Percentiles rank a stretch among this genome's conserved stretches.
phyloP scores from a whole-genome alignment of 1,140 invertebrate species.

The Drosophila asahinai region DNA sequence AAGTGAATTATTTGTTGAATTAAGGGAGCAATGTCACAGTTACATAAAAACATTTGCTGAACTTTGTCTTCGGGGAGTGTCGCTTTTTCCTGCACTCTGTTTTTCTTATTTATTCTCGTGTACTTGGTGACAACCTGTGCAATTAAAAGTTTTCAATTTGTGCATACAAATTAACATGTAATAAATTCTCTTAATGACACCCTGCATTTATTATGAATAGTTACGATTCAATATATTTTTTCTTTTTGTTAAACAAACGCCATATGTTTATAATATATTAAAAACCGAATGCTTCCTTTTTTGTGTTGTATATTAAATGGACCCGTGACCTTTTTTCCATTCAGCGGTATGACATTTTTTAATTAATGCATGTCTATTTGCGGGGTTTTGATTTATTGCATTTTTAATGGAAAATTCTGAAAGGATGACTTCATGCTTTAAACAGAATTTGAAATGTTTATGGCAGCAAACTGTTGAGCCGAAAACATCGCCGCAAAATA shows the following conservation, averaged over 20 bases:
- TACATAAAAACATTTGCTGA: conserved; percentile 28
- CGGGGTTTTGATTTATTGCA: conserved; percentile 21
- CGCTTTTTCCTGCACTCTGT: conserved; percentile 7
- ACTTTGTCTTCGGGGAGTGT: conserved; percentile 23
- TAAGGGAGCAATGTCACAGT: conserved; percentile 18
- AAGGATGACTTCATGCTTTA: conserved; percentile 44
- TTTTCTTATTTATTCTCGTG: conserved; percentile 11
- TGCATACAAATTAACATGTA: conserved; percentile 33
- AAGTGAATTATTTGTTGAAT: conserved; percentile 44
- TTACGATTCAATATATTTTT: not conserved
- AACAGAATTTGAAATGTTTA: conserved; percentile 38
- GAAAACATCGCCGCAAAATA: conserved; percentile 26
- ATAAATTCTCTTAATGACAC: conserved; percentile 42
- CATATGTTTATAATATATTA: conserved; percentile 43
- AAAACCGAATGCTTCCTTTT: not conserved
- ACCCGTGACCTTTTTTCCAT: conserved; percentile 14
- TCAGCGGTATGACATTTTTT: conserved; percentile 24
- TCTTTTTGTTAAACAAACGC: conserved; percentile 10
- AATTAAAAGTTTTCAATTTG: conserved; percentile 48
- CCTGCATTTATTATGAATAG: conserved; percentile 28
- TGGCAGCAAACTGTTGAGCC: conserved; percentile 37
- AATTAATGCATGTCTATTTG: conserved; percentile 35
- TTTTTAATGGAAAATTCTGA: conserved; percentile 41
- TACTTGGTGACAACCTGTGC: conserved; percentile 30
- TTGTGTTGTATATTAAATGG: conserved; percentile 7